Conservation (phyloP, 2,888 invertebrate species). For the Agrotis puta region DNA sequence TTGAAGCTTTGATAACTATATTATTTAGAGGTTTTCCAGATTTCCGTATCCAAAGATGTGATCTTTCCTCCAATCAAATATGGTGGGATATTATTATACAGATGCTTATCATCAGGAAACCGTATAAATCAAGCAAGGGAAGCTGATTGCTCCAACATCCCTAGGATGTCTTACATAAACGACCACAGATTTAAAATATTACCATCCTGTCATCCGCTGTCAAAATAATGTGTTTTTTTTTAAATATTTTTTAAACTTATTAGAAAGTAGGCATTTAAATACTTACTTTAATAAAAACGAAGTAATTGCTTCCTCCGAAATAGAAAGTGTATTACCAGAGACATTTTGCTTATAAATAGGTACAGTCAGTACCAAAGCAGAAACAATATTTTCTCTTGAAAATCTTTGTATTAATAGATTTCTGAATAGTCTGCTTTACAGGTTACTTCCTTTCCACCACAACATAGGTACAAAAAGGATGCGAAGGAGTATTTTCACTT, state of each 20-base stretch:
- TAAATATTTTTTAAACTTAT: slow-evolving; percentile 57
- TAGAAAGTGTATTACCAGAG: slow-evolving; percentile 72
- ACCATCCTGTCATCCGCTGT: slow-evolving; percentile 54
- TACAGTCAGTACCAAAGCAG: slow-evolving; percentile 6
- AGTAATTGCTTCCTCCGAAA: slow-evolving; percentile 76
- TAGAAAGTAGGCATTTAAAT: slow-evolving; percentile 64
- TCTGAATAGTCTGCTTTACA: too few species aligned
- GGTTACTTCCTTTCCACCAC: too few species aligned
- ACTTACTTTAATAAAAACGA: slow-evolving; percentile 53
- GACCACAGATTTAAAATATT: slow-evolving; percentile 29
- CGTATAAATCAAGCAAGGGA: slow-evolving; percentile 36
- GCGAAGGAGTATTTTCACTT: too few species aligned
- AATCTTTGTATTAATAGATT: too few species aligned
- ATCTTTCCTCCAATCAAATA: not conserved
- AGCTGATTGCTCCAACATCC: slow-evolving; percentile 54
- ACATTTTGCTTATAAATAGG: slow-evolving; percentile 50
- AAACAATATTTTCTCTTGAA: not conserved
- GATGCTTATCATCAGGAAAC: slow-evolving; percentile 59
- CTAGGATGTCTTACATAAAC: slow-evolving; percentile 54
- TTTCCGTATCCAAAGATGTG: not conserved
- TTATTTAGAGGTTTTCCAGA: too few species aligned
- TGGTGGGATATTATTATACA: slow-evolving; percentile 10
- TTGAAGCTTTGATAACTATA: too few species aligned
- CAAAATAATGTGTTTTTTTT: slow-evolving; percentile 43
- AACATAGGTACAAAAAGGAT: too few species aligned